Base-by-base conservation (phyloP, 2,797 vertebrate species). In the Gymnoscopelus braueri region DNA sequence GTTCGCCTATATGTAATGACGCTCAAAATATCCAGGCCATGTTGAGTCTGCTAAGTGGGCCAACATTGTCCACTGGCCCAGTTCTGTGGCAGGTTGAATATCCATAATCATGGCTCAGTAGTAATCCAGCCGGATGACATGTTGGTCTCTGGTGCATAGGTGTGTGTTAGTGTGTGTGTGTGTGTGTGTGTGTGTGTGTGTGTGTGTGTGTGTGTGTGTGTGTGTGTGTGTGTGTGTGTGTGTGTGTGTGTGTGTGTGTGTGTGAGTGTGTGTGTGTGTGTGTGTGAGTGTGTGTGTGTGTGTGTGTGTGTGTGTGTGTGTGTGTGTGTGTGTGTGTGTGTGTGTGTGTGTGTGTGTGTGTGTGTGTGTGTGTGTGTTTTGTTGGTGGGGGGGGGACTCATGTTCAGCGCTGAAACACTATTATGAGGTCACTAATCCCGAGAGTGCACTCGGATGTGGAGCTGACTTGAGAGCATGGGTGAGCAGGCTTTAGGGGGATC, bases 61-160 rank as follows among this genome's bases (percentile, higher is more conserved):
- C 68, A 70, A 14, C 29, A 9, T 62, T 74, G 62, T 65, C 56
- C 48, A 61, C 75, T 67, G 63, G 70, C 75, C 53, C 64, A 69
- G 80, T 67, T 82, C 51, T 73, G 64, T 84, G 74, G 52, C 70
- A 64, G 58, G 56, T 52, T 51, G 49, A 81, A 79, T 44, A 9
- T 79, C 53, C 49, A 3, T 70, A 77, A 72, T 69, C 71, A 75
- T 77, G 72, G 63, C 51, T 44, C 60, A 47, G 64, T 71, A 78
- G 64, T 71, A 78, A 75, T 75, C 64, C 75, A 70, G 63, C 70
- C 65, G 65, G 57, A 55, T 75, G 67, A 71, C 50, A 0, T 63
- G 23, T 19, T 57, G 53, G 9, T 39, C 63, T 56, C 24, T 19
- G 13, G 47, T 32, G 29, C 0, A 26, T 26, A 12, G 24, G 53